Evolutionary conservation across 2,113 vertebrate genomes (phyloP), one percentile per base, ranked within the genome.

Genomic region (Herpailurus yagouaroundi): DNA sequence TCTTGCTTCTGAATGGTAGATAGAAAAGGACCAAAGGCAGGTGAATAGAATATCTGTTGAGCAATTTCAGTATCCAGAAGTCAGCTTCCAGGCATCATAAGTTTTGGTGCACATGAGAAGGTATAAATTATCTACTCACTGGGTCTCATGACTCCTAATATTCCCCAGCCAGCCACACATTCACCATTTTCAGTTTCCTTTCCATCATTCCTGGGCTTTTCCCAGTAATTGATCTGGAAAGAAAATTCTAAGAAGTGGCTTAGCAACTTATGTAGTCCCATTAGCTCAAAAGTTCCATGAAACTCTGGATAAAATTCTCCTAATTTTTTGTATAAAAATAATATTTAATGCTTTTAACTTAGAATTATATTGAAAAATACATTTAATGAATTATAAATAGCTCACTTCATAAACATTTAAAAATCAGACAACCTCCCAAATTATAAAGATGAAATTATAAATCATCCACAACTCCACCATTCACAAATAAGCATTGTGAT

Each of bases 371-470:
- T 31, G 3, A 27, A 38, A 85, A 86, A 73, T 60, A 36, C 41
- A 76, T 55, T 81, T 50, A 85, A 80, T 64, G 36, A 69, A 79
- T 80, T 68, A 33, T 60, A 57, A 15, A 27, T 57, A 41, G 15
- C 1, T 93, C 12, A 63, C 45, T 90, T 77, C 7, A 41, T 55
- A 74, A 85, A 81, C 41, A 95, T 63, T 45, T 92, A 60, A 97
- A 95, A 41, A 63, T 82, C 38, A 76, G 8, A 63, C 50, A 81
- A 45, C 14, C 1, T 41, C 57, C 15, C 36, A 68, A 69, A 91
- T 76, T 48, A 86, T 55, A n/a, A 77, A 89, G 33, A 79, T 79
- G 45, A 95, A 89, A 69, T n/a, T 91, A 36, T 14, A 85, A 94
- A 66, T n/a, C 36, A 69, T 66, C 14, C 2, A 66, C 27, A 94